Evolutionary conservation across 1,140 invertebrate species (phyloP), one percentile per base, ranked within the genome.

Genomic region (Bathynomus jamesi): DNA sequence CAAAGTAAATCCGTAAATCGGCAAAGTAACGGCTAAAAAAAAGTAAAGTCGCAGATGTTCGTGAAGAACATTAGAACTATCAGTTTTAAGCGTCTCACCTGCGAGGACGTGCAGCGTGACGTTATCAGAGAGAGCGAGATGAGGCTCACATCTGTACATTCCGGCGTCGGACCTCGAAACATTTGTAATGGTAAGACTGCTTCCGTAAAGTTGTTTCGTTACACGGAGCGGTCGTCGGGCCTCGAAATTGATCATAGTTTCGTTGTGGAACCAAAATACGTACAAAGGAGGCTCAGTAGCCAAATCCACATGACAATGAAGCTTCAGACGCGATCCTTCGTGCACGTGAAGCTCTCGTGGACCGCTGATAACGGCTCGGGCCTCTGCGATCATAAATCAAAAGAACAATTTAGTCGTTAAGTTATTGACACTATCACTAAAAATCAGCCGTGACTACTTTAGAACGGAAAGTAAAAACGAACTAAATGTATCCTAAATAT

Each of bases 211-310:
- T 31, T 69, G 60, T 21, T 53, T 69, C 21, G 67, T 61, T 28
- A 69, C 67, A 27, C 61, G 67, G 28, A 69, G 60, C 29, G 67
- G 67, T 28, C 67, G 40, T 53, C 61, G 29, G 4, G 53, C 29
- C 17, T 69, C 25, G 46, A 61, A 61, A 61, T 69, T 69, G 25
- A 69, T 61, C 67, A 69, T 69, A 8, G 67, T 69, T 13, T 53
- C 30, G 67, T 69, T 69, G 53, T 69, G 67, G 28, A 69, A 69
- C 67, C 67, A 69, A 61, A 69, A 69, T n/a, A 69, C 67, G 46
- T 69, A 69, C 11, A 69, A 61, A 11, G 62, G 25, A 5, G 67
- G 67, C 21, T 69, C 67, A 11, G 67, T 69, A 0, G 67, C 67
- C 21, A 61, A 29, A 7, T 69, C 67, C 0, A 69, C 67, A 3